Base-by-base conservation (phyloP, 2,888 invertebrate species). In the Stramonita haemastoma region DNA sequence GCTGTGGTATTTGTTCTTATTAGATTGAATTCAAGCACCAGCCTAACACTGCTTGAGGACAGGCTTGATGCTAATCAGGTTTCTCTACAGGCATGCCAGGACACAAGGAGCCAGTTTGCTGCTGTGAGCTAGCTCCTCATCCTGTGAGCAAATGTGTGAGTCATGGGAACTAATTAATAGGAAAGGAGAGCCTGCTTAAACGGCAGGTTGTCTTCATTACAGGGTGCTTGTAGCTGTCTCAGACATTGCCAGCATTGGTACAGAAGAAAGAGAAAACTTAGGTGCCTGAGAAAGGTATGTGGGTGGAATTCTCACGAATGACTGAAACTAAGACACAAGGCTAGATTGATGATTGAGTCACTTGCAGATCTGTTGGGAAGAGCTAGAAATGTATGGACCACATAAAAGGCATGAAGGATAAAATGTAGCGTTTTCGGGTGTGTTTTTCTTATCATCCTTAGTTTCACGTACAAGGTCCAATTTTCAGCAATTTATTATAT, bases 151-250 rank as follows among this genome's bases (percentile, higher is more conserved):
- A 79, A 60, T 29, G 46, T n/a, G 73, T 90, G 90, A 90, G 85
- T 90, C 90, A 90, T 86, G n/a, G 66, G 46, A 60, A 86, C 90
- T 90, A 89, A 90, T 89, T 90, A 90, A 90, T 87, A 73, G 90
- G 81, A 89, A 85, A 36, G 46, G 70, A 32, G 89, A 89, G 87
- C 79, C 87, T 87, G 87, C 86, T 66, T 90, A 87, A 90, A 87
- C 84, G 87, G 79, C 84, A 89, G 87, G 87, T 84, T 87, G 90
- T 89, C 86, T 87, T 90, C 89, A 89, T 90, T 89, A 90, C 77
- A 70, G 79, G 84, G 32, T 89, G 81, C 89, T 89, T 87, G 73
- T 77, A 34, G 84, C 34, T 8, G 22, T 26, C 26, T 36, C 36
- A 17, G 87, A 87, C 70, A 46, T 32, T 1, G 15, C 22, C 60